Percentiles rank a stretch among this genome's conserved stretches.
These are phyloP conservation scores for Platygyra sinensis DNA, from an alignment of 64 coral and sea anemone species.

Conservation along the genomic window DNA sequence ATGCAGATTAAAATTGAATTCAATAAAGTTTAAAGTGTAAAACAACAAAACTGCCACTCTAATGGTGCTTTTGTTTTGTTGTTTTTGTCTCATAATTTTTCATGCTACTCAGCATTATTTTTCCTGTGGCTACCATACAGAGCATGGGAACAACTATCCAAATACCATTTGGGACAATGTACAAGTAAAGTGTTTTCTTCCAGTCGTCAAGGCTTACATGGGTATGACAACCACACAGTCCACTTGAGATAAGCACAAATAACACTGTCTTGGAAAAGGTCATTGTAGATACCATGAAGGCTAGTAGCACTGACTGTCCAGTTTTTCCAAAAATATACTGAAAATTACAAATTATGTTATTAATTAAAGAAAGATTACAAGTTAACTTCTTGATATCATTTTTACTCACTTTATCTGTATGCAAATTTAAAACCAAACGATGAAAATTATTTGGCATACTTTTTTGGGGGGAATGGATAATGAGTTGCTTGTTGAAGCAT, in stretches of 20 bases:
- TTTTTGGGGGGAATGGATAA: too few relatives aligned
- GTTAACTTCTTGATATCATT: background rate
- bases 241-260: constrained; percentile 42
- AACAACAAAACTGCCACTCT: background rate
- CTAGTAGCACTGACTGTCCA: background rate
- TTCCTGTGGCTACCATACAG: constrained; percentile 49
- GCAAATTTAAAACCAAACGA: too few relatives aligned
- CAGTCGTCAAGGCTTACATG: constrained; percentile 13
- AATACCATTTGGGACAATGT: constrained; percentile 54
- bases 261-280: constrained; percentile 65
- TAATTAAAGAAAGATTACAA: too few relatives aligned
- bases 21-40: background rate
- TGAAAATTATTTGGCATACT: too few relatives aligned
- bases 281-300: constrained; percentile 62
- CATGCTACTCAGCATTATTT: background rate
- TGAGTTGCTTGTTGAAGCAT: too few relatives aligned
- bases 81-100: background rate
- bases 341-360: background rate
- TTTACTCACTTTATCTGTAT: background rate
- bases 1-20: background rate
- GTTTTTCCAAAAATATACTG: background rate
- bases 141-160: constrained; percentile 58
- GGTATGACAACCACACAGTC: constrained; percentile 42
- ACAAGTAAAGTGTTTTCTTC: constrained; percentile 24
- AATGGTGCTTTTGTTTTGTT: background rate